Conservation (phyloP, 1,140 invertebrate genomes). For the Mycetomoellerius zeteki region DNA sequence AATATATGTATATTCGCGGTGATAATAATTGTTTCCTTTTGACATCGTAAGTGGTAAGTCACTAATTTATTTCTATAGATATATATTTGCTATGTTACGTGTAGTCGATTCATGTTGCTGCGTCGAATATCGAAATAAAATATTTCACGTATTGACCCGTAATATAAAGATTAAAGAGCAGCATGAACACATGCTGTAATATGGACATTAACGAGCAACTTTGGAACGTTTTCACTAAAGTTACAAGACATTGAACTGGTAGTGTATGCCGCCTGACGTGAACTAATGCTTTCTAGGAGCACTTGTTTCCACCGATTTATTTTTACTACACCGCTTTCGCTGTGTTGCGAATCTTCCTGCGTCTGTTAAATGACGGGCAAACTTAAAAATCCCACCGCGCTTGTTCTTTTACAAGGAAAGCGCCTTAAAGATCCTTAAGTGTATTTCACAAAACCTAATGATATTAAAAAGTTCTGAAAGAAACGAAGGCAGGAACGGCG, state of each 20-base stretch:
- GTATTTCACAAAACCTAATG: constrained; percentile 56
- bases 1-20: constrained; percentile 3
- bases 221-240: constrained; percentile 9
- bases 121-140: constrained; percentile 22
- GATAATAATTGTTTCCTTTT: not conserved
- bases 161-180: constrained; percentile 46
- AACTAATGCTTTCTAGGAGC: not conserved
- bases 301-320: constrained; percentile 28
- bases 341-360: constrained; percentile 15
- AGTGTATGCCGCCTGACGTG: not conserved
- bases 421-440: constrained; percentile 58
- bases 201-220: constrained; percentile 33
- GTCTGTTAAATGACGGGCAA: constrained; percentile 42
- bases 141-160: not conserved
- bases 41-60: not conserved
- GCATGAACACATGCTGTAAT: not conserved
- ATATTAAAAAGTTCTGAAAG: constrained; percentile 54
- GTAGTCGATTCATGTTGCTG: not conserved
- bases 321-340: constrained; percentile 4
- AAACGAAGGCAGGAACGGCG: not conserved
- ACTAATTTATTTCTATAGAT: constrained; percentile 21
- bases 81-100: not conserved
- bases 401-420: constrained; percentile 50
- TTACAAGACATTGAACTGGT: not conserved
- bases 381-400: constrained; percentile 53